phyloP scores from a whole-genome alignment of 2,888 invertebrate species.

The Rhagophthalmus giganteus region DNA sequence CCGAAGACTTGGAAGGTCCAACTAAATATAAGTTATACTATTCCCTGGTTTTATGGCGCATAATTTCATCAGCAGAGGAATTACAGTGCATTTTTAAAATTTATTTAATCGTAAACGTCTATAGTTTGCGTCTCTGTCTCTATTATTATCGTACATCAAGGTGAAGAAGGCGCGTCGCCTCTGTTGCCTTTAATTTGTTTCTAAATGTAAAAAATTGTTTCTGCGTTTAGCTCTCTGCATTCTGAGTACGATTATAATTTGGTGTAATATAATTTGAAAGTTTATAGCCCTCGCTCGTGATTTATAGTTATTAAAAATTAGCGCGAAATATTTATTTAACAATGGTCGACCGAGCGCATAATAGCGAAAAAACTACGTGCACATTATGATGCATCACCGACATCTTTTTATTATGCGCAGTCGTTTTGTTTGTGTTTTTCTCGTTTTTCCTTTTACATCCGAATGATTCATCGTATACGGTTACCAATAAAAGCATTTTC shows the following conservation, averaged over 20 bases:
- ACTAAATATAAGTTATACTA: constrained; percentile 45
- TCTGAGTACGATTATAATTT: constrained; percentile 47
- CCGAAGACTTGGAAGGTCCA: constrained; percentile 32
- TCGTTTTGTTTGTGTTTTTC: too few relatives aligned
- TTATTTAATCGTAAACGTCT: constrained; percentile 44
- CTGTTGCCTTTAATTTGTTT: constrained; percentile 37
- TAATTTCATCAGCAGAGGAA: constrained; percentile 51
- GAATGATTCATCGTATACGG: too few relatives aligned
- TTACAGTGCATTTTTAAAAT: constrained; percentile 49
- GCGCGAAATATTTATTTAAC: constrained; percentile 34
- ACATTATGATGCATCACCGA: too few relatives aligned
- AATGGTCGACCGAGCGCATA: too few relatives aligned
- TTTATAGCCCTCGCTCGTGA: constrained; percentile 48
- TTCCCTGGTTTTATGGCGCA: constrained; percentile 50
- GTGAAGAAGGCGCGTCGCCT: constrained; percentile 34
- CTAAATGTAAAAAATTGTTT: constrained; percentile 40
- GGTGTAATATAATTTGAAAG: constrained; percentile 50
- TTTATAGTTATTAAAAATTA: constrained; percentile 52
- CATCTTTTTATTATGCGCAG: too few relatives aligned
- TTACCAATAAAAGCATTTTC: too few relatives aligned
- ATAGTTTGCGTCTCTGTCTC: constrained; percentile 45
- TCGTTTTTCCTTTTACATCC: too few relatives aligned
- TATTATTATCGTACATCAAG: constrained; percentile 44
- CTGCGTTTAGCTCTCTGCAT: constrained; percentile 36
- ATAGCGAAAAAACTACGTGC: too few relatives aligned